Conservation (phyloP, 2,797 vertebrate species). For the Adrianichthys oophorus region DNA sequence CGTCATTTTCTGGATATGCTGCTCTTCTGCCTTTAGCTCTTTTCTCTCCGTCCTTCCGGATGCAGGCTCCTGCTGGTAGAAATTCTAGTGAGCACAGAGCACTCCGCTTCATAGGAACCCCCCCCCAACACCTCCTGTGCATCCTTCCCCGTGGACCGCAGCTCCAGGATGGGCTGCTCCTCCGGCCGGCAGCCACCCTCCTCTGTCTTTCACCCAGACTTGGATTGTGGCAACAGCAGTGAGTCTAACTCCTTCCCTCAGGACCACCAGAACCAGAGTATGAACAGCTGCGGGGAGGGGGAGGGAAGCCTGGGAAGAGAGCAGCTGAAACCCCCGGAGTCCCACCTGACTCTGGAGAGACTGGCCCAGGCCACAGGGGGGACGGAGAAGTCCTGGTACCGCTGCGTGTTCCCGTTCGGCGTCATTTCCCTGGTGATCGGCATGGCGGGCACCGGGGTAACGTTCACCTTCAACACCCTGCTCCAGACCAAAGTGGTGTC, state of each 20-base stretch:
- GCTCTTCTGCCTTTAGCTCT: constrained; percentile 35
- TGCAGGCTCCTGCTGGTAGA: constrained; percentile 60
- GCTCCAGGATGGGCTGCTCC: constrained; percentile 84
- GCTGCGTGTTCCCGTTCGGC: constrained; percentile 82
- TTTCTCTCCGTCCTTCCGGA: constrained; percentile 33
- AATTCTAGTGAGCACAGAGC: constrained; percentile 26
- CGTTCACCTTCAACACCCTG: constrained; percentile 87
- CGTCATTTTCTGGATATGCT: neutral
- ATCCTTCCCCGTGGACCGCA: constrained; percentile 21
- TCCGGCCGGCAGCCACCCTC: constrained; percentile 83
- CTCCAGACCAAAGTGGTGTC: constrained; percentile 88
- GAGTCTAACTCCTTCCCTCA: constrained; percentile 57
- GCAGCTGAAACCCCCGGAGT: constrained; percentile 67
- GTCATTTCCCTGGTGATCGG: constrained; percentile 92
- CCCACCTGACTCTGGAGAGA: constrained; percentile 83
- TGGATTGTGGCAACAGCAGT: constrained; percentile 60
- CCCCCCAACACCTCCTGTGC: constrained; percentile 13
- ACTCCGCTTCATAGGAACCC: constrained; percentile 32
- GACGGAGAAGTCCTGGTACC: constrained; percentile 85
- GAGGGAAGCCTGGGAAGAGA: constrained; percentile 37
- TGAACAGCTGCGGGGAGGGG: constrained; percentile 39
- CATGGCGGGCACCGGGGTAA: constrained; percentile 87
- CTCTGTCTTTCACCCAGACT: constrained; percentile 62
- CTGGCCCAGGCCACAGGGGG: constrained; percentile 88
- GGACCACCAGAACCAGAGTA: constrained; percentile 59